Evolutionary conservation across 1,140 invertebrate genomes (phyloP), one percentile per base, ranked within the genome.

Genomic region (Elymnias hypermnestra): DNA sequence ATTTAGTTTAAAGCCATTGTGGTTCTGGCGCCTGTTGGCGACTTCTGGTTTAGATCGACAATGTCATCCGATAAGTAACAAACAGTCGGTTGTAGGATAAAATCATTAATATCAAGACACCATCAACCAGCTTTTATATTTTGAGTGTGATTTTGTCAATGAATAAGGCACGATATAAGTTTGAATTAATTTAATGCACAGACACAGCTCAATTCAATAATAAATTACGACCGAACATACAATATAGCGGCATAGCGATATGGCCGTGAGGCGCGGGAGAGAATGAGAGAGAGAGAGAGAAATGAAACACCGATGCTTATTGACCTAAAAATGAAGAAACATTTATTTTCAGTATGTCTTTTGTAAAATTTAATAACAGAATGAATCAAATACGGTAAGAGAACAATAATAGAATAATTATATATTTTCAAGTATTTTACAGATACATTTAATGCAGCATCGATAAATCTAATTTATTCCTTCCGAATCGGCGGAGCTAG

Each of bases 251-350:
- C 25, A 40, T 23, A 18, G 15, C 18, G 4, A 5, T 21, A 36
- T 8, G 25, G 38, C 15, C 33, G 38, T 23, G 13, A 38, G 21
- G 23, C 18, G 23, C 28, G 21, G 15, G 21, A 17, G 18, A 9
- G 14, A 1, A 10, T 10, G 12, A 33, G 12, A 36, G 57, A 44
- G 44, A 39, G 57, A 56, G 25, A 33, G 48, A 3, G 44, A 82
- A 86, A 84, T 83, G 62, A 85, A 87, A 85, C 81, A 83, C 72
- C 53, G 71, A 82, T 85, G 65, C 64, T 83, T 87, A 86, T 89
- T 90, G 89, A 90, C 89, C 89, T 90, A 90, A 90, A 90, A 90
- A 90, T 90, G 89, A 90, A 89, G 89, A 90, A 90, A 90, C 89
- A 90, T 90, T 90, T 90, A 90, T 90, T 90, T 85, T 87, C 81